A percentile compares a stretch with the other conserved stretches of the same genome.
Evolutionary conservation across 2,113 vertebrate genomes (phyloP).

Genomic region (Natator depressus): DNA sequence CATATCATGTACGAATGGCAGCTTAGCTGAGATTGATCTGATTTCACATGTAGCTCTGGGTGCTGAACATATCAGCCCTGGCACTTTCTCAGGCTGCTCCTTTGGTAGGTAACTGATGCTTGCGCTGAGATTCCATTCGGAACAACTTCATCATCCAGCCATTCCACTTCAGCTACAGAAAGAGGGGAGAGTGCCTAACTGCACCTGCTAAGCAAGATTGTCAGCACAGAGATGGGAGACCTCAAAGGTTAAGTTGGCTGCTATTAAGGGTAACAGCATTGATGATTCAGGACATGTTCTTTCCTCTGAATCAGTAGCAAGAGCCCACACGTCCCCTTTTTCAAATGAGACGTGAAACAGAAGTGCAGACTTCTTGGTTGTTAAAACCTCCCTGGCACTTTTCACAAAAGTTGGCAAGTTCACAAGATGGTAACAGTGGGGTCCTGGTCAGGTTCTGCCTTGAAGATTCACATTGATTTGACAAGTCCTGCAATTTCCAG

Average conservation of each 20-base stretch:
- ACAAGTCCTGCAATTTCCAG: background rate
- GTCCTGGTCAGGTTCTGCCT: background rate
- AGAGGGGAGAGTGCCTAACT: background rate
- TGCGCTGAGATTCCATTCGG: background rate
- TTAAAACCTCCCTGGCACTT: background rate
- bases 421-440: background rate
- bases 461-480: background rate
- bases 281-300: background rate
- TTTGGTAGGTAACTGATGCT: background rate
- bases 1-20: background rate
- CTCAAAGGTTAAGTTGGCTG: background rate
- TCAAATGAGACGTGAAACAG: background rate
- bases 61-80: background rate
- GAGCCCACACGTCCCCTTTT: background rate
- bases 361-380: background rate
- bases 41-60: background rate
- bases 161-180: background rate
- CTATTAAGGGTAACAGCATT: background rate
- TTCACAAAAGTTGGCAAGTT: background rate
- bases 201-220: background rate
- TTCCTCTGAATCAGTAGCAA: background rate
- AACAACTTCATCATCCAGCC: background rate
- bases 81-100: background rate
- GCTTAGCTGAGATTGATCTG: background rate
- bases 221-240: background rate